Base-by-base conservation (phyloP, 2,797 vertebrate species). In the Platyrinchus mystaceus region DNA sequence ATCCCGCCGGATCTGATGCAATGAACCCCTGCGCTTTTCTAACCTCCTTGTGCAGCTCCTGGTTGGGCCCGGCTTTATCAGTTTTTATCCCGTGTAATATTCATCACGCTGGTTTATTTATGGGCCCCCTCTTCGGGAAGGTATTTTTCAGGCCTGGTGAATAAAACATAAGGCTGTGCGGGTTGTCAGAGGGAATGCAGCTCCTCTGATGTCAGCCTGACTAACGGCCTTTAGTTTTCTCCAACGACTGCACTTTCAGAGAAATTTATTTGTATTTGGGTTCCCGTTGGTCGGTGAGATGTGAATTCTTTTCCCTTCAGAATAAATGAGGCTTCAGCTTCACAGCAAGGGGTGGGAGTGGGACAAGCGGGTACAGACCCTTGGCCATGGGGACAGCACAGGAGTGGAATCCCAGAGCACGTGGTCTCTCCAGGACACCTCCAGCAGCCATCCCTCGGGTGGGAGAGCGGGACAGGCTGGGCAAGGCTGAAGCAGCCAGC, bases 131-230 rank as follows among this genome's bases (percentile, higher is more conserved):
- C 94, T 81, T 96, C 49, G 93, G 97, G 97, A 98, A 98, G 98
- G 97, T 97, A 98, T 97, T 98, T 98, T 98, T 98, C 98, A 98
- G 98, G 98, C 96, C 97, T 98, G 97, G 98, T 99, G 98, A 99
- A 98, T 99, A 98, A 99, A 98, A 98, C 98, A 98, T 98, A 94
- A 98, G 98, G 96, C 96, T 97, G 94, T 84, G 96, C 87, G 70
- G 97, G 97, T 84, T 97, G 97, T 96, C 97, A 97, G 97, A 93
- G 97, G 52, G 94, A 97, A 97, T 95, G 90, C 85, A 1, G 94
- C 79, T 96, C 83, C 94, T 96, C 94, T 93, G 95, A 95, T 94
- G 97, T 91, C 97, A 94, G 95, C 93, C 97, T 97, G 97, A 97
- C 83, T 84, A 96, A 96, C 96, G 69, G 93, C 96, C 96, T 87